Conservation (phyloP, 1,140 invertebrate species). For the Anoplophora glabripennis region DNA sequence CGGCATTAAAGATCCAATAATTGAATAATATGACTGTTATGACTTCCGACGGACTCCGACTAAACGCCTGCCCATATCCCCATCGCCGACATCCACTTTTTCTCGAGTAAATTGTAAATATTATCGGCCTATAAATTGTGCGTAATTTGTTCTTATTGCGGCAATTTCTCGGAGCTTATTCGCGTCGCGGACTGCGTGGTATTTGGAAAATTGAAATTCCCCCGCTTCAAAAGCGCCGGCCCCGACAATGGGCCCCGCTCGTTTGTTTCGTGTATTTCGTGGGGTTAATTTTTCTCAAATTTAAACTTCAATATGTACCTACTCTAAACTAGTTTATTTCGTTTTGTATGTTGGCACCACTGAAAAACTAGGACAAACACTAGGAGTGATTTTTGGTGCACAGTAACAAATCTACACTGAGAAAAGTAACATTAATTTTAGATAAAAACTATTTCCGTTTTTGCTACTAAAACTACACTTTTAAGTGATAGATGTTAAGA, state of each 20-base stretch:
- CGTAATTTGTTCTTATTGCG: conserved; percentile 41
- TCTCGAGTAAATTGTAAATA: conserved; percentile 35
- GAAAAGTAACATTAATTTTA: too few relatives aligned
- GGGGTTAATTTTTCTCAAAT: too few relatives aligned
- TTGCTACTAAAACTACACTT: too few relatives aligned
- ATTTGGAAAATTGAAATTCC: conserved; percentile 41
- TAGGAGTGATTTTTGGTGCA: too few relatives aligned
- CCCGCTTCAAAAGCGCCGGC: conserved; percentile 35
- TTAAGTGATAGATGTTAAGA: too few relatives aligned
- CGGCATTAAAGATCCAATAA: conserved; percentile 21
- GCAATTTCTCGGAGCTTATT: conserved; percentile 38
- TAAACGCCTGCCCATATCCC: conserved; percentile 1
- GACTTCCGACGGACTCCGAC: conserved; percentile 19
- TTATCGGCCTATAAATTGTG: conserved; percentile 39
- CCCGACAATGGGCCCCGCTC: background rate
- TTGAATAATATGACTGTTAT: conserved; percentile 21
- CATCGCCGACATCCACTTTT: background rate
- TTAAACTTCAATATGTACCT: too few relatives aligned
- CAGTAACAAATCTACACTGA: too few relatives aligned
- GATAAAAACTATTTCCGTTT: too few relatives aligned
- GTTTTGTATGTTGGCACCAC: too few relatives aligned
- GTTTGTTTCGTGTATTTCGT: background rate
- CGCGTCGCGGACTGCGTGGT: conserved; percentile 29
- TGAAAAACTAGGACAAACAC: too few relatives aligned
- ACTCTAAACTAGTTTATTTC: too few relatives aligned